Percentiles rank a stretch among this genome's conserved stretches.
Evolutionary conservation across 2,797 vertebrate species (phyloP).

Genomic region (Oceanodroma leucorhoa): DNA sequence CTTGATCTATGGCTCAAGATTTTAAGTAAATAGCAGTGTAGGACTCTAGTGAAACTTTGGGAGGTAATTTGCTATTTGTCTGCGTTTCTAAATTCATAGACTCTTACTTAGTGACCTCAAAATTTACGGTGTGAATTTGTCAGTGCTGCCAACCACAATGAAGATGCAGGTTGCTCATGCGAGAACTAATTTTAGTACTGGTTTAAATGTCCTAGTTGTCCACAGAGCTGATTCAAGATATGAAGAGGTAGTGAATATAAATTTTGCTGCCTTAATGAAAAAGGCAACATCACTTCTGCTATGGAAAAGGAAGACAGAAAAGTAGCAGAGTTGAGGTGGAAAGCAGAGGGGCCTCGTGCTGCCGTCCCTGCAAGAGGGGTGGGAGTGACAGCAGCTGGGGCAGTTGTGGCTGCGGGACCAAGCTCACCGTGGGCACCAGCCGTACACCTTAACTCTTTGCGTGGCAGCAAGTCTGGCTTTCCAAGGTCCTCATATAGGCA

Average conservation of each 20-base stretch:
- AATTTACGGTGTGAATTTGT: background rate
- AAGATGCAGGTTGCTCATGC: background rate
- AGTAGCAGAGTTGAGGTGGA: background rate
- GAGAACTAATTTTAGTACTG: background rate
- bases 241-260: background rate
- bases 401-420: background rate
- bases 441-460: background rate
- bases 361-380: accelerated
- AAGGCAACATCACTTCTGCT: background rate
- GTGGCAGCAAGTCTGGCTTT: background rate
- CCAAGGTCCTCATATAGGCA: background rate
- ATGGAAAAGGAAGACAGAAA: background rate
- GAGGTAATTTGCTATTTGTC: background rate
- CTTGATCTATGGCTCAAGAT: background rate
- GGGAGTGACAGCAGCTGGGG: background rate
- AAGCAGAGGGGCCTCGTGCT: background rate
- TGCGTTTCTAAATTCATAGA: background rate
- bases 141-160: background rate
- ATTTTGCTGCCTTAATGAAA: background rate
- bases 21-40: background rate
- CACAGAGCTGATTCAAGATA: background rate
- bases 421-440: background rate
- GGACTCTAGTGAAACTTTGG: background rate
- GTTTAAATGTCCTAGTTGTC: background rate
- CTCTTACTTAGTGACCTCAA: background rate